phyloP scores from a whole-genome alignment of 1,140 invertebrate species.

The Eumaeus atala region DNA sequence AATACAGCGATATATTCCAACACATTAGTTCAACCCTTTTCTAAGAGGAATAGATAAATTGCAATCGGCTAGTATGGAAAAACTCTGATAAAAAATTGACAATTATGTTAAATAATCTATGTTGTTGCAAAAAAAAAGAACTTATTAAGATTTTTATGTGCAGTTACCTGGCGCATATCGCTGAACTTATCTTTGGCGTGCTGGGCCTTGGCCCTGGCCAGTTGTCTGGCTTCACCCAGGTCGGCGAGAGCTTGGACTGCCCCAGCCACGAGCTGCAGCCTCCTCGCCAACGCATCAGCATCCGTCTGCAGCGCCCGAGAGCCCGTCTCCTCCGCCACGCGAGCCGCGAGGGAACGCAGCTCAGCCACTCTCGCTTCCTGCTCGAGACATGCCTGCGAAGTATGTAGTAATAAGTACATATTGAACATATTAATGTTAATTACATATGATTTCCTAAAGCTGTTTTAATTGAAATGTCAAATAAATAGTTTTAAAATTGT shows the following conservation, averaged over 20 bases:
- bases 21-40: no score
- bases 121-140: no score
- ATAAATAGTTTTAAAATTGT: no score
- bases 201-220: constrained; percentile 56
- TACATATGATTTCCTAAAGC: no score
- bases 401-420: neutral
- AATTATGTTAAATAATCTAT: no score
- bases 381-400: constrained; percentile 81
- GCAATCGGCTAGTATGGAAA: no score
- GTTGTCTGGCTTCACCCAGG: constrained; percentile 78
- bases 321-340: constrained; percentile 85
- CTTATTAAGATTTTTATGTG: no score
- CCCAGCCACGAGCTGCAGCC: constrained; percentile 84
- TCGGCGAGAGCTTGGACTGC: constrained; percentile 83
- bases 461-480: no score
- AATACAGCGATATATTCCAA: neutral
- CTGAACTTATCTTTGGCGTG: constrained; percentile 55
- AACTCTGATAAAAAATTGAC: no score
- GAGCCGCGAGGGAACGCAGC: constrained; percentile 82
- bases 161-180: constrained; percentile 58
- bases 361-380: constrained; percentile 83
- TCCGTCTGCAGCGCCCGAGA: constrained; percentile 83
- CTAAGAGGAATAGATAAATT: no score
- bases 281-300: constrained; percentile 82
- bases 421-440: no score